Evolutionary conservation across 2,113 vertebrate genomes (phyloP).

Genomic region (Poicephalus gulielmi): DNA sequence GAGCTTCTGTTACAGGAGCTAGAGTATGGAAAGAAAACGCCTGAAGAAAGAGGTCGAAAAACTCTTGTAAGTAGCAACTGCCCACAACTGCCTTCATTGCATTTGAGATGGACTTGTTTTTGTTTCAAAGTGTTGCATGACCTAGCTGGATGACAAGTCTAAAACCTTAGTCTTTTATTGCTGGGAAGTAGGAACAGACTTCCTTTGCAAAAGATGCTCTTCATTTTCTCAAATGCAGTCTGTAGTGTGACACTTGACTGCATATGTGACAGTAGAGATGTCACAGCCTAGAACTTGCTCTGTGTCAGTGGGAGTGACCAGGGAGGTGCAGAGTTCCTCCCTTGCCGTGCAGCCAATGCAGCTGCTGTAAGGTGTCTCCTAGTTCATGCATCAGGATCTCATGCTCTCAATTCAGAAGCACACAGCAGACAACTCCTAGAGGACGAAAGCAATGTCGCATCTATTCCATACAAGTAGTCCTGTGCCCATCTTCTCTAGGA

Average conservation of each 20-base stretch:
- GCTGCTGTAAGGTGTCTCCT: background rate
- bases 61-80: constrained; percentile 81
- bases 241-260: background rate
- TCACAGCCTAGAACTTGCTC: background rate
- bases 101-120: background rate
- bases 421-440: background rate
- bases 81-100: background rate
- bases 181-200: background rate
- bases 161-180: background rate
- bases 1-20: background rate
- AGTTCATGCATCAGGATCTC: background rate
- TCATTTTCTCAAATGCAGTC: background rate
- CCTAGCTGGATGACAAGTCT: background rate
- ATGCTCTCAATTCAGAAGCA: background rate
- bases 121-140: background rate
- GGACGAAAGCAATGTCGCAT: background rate
- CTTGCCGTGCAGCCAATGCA: background rate
- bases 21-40: constrained; percentile 76
- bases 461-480: background rate
- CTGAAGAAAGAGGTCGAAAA: constrained; percentile 81
- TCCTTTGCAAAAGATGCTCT: background rate
- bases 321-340: background rate
- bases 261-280: background rate
- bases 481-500: background rate
- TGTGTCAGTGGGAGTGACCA: background rate